Conservation (phyloP, 1,140 invertebrate genomes). For the Nixonia krombeini region DNA sequence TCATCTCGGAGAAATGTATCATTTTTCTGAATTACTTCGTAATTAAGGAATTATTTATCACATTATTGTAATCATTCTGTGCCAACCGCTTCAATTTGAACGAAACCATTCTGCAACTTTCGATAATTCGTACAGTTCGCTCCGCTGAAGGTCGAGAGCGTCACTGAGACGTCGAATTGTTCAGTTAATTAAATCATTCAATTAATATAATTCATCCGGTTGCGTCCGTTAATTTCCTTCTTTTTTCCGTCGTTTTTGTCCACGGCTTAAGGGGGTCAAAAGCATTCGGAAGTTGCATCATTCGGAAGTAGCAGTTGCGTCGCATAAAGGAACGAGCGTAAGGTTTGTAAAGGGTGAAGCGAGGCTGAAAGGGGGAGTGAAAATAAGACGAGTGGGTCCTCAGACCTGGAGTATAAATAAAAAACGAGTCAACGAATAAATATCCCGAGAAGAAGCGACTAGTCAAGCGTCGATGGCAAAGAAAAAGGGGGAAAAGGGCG, state of each 20-base stretch:
- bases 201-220: slow-evolving; percentile 69
- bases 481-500: slow-evolving; percentile 26
- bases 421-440: slow-evolving; percentile 69
- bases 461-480: slow-evolving; percentile 58
- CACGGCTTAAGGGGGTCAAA: slow-evolving; percentile 41
- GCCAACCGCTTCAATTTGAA: too few species aligned
- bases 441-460: slow-evolving; percentile 64
- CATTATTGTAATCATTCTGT: too few species aligned
- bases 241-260: too few species aligned
- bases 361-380: slow-evolving; percentile 46
- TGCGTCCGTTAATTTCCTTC: slow-evolving; percentile 67
- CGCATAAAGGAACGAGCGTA: slow-evolving; percentile 58
- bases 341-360: slow-evolving; percentile 36
- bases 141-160: too few species aligned
- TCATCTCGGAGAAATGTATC: slow-evolving; percentile 20
- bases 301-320: slow-evolving; percentile 48
- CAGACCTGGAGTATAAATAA: slow-evolving; percentile 66
- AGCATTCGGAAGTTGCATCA: slow-evolving; percentile 52
- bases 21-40: slow-evolving; percentile 23
- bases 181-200: too few species aligned
- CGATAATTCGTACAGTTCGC: too few species aligned
- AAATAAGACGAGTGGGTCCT: slow-evolving; percentile 64
- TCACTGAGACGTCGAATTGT: too few species aligned
- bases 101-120: too few species aligned
- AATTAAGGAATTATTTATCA: slow-evolving; percentile 15